Evolutionary conservation across 2,113 vertebrate genomes (phyloP).

Genomic region (Clarias magur): DNA sequence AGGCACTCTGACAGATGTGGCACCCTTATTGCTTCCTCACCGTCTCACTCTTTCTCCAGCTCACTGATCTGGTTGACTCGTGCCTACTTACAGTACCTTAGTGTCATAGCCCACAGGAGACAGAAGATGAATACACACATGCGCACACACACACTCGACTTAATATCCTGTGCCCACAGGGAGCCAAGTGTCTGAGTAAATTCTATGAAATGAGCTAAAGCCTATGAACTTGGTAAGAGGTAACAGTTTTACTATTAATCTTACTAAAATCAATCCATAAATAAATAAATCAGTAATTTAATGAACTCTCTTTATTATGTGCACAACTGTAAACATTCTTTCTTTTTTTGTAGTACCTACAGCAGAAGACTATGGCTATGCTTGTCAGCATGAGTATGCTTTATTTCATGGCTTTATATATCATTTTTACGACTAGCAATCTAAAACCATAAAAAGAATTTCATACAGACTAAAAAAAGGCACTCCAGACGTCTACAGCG

Average conservation of each 20-base stretch:
- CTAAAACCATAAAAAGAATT: not conserved
- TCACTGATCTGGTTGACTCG: not conserved
- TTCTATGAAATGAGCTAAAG: not conserved
- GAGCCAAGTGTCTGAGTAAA: not conserved
- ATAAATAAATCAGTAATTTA: not conserved
- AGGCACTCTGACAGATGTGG: slow-evolving; percentile 65
- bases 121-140: slow-evolving; percentile 36
- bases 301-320: not conserved
- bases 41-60: not conserved
- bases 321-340: not conserved
- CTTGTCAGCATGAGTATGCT: not conserved
- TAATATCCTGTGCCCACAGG: slow-evolving; percentile 19
- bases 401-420: not conserved
- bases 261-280: not conserved
- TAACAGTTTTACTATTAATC: not conserved
- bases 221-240: not conserved
- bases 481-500: not conserved
- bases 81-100: not conserved
- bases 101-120: not conserved
- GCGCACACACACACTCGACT: not conserved
- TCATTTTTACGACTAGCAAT: not conserved
- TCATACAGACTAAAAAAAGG: not conserved
- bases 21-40: slow-evolving; percentile 49
- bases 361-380: not conserved
- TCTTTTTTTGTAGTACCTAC: not conserved